Percentiles rank a stretch among this genome's conserved stretches.
These are phyloP conservation scores for Tokudaia muenninki DNA, from an alignment of 2,797 vertebrate species.

Conservation along the genomic window DNA sequence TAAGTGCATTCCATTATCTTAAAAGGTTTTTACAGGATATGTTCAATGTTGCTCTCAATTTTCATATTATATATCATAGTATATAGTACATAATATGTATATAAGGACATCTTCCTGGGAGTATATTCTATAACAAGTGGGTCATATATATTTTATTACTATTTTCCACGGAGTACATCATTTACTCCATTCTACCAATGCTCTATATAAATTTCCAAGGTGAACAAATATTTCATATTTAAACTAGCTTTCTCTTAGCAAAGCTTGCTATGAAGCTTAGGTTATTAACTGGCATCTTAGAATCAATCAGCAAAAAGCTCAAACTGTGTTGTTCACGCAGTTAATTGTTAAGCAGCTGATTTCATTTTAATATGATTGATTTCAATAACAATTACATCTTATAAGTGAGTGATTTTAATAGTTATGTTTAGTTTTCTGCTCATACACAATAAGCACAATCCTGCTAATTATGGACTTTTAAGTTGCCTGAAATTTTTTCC, in stretches of 20 bases:
- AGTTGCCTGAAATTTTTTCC: constrained; percentile 29
- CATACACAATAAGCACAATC: constrained; percentile 25
- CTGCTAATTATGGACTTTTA: constrained; percentile 14
- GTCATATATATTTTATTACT: not conserved
- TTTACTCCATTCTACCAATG: not conserved
- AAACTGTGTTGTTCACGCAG: not conserved
- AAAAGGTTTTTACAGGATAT: constrained; percentile 16
- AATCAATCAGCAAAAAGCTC: constrained; percentile 23
- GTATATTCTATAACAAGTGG: not conserved
- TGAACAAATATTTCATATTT: not conserved
- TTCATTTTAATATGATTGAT: constrained; percentile 57
- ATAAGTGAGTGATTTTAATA: constrained; percentile 41
- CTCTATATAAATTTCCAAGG: not conserved
- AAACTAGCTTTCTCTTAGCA: constrained; percentile 5
- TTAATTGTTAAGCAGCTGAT: constrained; percentile 44
- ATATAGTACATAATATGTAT: not conserved
- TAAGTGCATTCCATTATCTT: not conserved
- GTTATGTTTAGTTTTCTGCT: not conserved
- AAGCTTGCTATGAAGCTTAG: not conserved
- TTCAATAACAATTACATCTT: constrained; percentile 42
- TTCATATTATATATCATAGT: not conserved
- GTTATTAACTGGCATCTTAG: not conserved
- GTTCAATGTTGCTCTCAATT: not conserved
- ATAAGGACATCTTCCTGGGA: not conserved
- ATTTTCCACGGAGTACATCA: not conserved